A percentile compares a stretch with the other conserved stretches of the same genome.
These are phyloP conservation scores for Brienomyrus brachyistius DNA, from an alignment of 2,113 vertebrate species.

Conservation along the genomic window DNA sequence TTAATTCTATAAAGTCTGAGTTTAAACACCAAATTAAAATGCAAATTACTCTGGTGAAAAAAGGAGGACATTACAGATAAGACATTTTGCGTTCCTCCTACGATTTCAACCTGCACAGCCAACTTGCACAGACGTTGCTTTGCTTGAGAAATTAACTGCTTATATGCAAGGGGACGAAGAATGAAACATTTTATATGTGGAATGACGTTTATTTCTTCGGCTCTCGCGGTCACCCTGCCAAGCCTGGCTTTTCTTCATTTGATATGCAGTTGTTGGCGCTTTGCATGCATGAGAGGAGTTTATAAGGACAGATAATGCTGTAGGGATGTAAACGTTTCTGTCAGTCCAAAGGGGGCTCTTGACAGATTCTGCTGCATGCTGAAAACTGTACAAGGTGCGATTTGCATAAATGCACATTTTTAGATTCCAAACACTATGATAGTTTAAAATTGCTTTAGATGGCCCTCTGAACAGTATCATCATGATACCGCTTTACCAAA, in stretches of 20 bases:
- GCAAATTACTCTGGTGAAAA: slow-evolving; percentile 60
- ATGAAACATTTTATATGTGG: slow-evolving; percentile 42
- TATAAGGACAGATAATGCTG: slow-evolving; percentile 20
- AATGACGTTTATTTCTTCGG: slow-evolving; percentile 33
- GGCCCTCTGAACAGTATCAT: background rate
- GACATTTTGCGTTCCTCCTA: slow-evolving; percentile 50
- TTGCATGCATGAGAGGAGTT: slow-evolving; percentile 17
- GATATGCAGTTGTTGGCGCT: slow-evolving; percentile 11
- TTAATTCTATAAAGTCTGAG: slow-evolving; percentile 66
- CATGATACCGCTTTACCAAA: background rate
- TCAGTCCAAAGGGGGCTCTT: slow-evolving; percentile 20
- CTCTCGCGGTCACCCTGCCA: slow-evolving; percentile 13
- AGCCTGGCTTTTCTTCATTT: background rate
- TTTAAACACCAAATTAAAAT: slow-evolving; percentile 70
- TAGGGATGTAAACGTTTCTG: slow-evolving; percentile 24
- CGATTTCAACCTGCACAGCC: slow-evolving; percentile 28
- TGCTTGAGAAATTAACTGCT: slow-evolving; percentile 53
- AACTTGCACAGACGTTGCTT: slow-evolving; percentile 50
- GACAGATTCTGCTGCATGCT: slow-evolving; percentile 1
- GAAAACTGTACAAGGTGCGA: background rate
- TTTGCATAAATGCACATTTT: slow-evolving; percentile 24
- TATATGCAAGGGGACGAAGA: slow-evolving; percentile 47
- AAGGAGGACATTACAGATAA: slow-evolving; percentile 53
- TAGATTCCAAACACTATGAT: background rate
- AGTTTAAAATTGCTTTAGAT: slow-evolving; percentile 8